A percentile compares a stretch with the other conserved stretches of the same genome.
Conservation (phyloP, 1,140 invertebrate species). For the Drosophila ercepeae region DNA sequence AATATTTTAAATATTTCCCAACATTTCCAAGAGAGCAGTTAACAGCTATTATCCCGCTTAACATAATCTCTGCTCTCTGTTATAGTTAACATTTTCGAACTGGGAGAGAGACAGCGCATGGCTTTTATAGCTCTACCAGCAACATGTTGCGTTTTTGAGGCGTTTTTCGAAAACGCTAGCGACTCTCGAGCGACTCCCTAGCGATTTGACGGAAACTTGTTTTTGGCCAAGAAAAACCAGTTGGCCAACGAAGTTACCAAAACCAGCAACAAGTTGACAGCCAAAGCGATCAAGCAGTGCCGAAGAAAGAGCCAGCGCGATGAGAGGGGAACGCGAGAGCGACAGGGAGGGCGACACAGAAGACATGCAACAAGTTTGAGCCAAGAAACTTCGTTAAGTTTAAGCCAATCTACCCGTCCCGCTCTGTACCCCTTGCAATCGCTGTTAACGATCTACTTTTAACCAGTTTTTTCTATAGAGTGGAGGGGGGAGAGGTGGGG, state of each 20-base stretch:
- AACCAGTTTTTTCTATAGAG: constrained; percentile 75
- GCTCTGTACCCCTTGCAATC: constrained; percentile 17
- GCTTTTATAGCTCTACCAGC: constrained; percentile 13
- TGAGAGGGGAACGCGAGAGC: not conserved
- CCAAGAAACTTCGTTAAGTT: constrained; percentile 33
- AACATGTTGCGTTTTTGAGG: constrained; percentile 61
- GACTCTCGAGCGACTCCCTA: too few relatives aligned
- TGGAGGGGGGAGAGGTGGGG: not conserved
- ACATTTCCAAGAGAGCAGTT: too few relatives aligned
- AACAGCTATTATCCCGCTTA: not conserved
- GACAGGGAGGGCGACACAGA: not conserved
- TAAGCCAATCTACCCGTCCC: not conserved
- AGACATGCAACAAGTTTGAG: constrained; percentile 43
- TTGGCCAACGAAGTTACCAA: constrained; percentile 17
- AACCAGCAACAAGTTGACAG: constrained; percentile 43
- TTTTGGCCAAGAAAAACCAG: constrained; percentile 65
- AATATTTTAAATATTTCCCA: too few relatives aligned
- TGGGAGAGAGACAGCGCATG: constrained; percentile 5
- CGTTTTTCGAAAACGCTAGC: constrained; percentile 33
- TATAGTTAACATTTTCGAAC: not conserved
- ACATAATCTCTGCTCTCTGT: not conserved
- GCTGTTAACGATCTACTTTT: constrained; percentile 69
- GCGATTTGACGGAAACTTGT: constrained; percentile 39
- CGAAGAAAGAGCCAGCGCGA: not conserved
- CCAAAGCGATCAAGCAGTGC: constrained; percentile 14